Percentiles rank a stretch among this genome's conserved stretches.
Evolutionary conservation across 2,888 invertebrate genomes (phyloP).

Genomic region (Invenusta paracnida): DNA sequence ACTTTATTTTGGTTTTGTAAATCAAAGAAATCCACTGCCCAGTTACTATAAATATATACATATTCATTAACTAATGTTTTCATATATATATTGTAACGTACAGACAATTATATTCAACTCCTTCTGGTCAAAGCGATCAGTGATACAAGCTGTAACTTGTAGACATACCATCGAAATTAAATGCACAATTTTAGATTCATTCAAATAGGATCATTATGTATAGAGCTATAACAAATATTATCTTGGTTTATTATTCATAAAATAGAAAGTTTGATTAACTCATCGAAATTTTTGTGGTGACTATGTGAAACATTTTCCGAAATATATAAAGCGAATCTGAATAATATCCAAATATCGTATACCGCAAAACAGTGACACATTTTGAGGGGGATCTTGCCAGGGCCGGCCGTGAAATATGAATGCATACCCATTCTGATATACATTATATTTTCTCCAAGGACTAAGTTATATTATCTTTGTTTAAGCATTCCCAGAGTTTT

Average conservation of each 20-base stretch:
- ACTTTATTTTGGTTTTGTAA: no score
- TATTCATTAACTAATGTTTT: no score
- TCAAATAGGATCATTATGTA: constrained; percentile 2
- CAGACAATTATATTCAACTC: no score
- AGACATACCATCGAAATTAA: neutral
- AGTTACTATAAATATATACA: no score
- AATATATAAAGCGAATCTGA: neutral
- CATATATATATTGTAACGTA: no score
- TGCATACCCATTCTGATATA: no score
- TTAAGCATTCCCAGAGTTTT: no score
- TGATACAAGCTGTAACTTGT: neutral
- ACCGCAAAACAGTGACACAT: neutral
- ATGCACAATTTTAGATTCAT: neutral
- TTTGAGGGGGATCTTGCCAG: neutral
- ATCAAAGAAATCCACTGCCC: no score
- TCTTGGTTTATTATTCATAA: constrained; percentile 22
- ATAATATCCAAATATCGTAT: constrained; percentile 8
- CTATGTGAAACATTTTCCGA: neutral
- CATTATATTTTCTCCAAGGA: no score
- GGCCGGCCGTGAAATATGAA: no score
- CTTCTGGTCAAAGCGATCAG: neutral
- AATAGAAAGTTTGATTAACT: constrained; percentile 16
- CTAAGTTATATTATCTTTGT: no score
- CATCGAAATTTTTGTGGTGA: constrained; percentile 2
- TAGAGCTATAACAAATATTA: constrained; percentile 3